Conservation (phyloP, 2,797 vertebrate genomes). For the Pelodytes ibericus region DNA sequence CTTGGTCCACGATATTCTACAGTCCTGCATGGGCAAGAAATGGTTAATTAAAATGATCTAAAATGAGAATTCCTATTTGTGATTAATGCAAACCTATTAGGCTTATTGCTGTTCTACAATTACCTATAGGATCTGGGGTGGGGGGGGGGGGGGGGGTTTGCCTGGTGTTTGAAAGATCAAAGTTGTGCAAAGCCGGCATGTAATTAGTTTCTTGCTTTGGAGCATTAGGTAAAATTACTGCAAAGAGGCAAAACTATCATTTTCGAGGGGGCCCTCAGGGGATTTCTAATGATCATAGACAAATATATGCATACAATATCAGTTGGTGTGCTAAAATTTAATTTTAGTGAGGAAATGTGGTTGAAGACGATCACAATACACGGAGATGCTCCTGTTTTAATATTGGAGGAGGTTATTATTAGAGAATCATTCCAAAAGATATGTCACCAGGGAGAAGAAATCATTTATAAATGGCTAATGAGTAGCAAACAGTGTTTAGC, state of each 20-base stretch:
- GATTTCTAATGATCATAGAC: conserved; percentile 83
- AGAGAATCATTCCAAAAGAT: conserved; percentile 96
- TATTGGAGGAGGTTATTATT: conserved; percentile 97
- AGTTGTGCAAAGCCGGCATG: conserved; percentile 81
- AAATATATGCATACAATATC: conserved; percentile 85
- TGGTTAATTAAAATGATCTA: conserved; percentile 70
- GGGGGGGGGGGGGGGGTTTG: too few species aligned
- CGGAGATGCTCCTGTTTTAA: conserved; percentile 91
- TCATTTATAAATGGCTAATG: conserved; percentile 99
- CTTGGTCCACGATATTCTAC: too few species aligned
- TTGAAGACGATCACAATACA: conserved; percentile 87
- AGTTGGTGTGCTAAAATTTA: conserved; percentile 83
- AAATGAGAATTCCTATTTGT: too few species aligned
- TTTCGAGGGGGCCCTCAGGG: conserved; percentile 85
- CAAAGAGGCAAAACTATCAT: conserved; percentile 82
- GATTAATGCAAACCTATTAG: conserved; percentile 77
- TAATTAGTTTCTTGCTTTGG: conserved; percentile 84
- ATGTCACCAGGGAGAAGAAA: conserved; percentile 99
- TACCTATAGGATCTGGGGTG: conserved; percentile 81
- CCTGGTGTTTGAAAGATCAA: conserved; percentile 77
- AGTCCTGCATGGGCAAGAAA: conserved; percentile 53
- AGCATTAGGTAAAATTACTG: conserved; percentile 83
- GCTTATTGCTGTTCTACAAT: conserved; percentile 77
- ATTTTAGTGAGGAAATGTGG: conserved; percentile 84
- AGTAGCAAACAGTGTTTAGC: conserved; percentile 95